Evolutionary conservation across 2,797 vertebrate genomes (phyloP), one percentile per base, ranked within the genome.

Genomic region (Rousettus madagascariensis): DNA sequence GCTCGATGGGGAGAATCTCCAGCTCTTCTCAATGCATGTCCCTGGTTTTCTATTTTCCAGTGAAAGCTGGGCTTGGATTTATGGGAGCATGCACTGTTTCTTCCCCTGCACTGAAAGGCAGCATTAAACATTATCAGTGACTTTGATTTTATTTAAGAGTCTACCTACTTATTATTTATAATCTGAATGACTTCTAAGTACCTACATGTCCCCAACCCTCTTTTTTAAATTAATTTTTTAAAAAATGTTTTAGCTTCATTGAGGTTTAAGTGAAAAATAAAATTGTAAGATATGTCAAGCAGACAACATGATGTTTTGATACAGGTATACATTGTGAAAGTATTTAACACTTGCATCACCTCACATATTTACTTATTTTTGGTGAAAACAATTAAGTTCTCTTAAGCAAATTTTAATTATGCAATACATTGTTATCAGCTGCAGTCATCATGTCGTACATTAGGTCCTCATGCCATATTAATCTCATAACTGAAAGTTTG

Each of bases 141-240:
- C 51, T 49, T 90, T 80, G 3, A 26, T 68, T 69, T 83, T 28
- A 66, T 28, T 83, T 30, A 36, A 46, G 51, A 79, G 30, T 74
- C 46, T 78, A 15, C 68, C 12, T 49, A 30, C 68, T 46, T 78
- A 38, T 89, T 94, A 38, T 72, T 86, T 69, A 71, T 79, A 53
- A 72, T 92, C 13, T 78, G 77, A 93, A n/a, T 71, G 84, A 57
- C 43, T 90, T 91, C 36, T 8, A 41, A 89, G 77, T 49, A 85
- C 38, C 30, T 59, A 16, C 6, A 3, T 24, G n/a, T 79, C 59
- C 68, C 51, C 24, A 95, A 0, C n/a, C 33, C 28, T 55, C 79
- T 51, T 84, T 8, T 71, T 43, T 19, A 15, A 49, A 16, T 16
- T 16, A 49, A 16, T n/a, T n/a, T 63, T 63, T 2, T 22, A 33